A percentile compares a stretch with the other conserved stretches of the same genome.
phyloP scores from a whole-genome alignment of 2,888 invertebrate species.

The Nematopogon swammerdamellus region DNA sequence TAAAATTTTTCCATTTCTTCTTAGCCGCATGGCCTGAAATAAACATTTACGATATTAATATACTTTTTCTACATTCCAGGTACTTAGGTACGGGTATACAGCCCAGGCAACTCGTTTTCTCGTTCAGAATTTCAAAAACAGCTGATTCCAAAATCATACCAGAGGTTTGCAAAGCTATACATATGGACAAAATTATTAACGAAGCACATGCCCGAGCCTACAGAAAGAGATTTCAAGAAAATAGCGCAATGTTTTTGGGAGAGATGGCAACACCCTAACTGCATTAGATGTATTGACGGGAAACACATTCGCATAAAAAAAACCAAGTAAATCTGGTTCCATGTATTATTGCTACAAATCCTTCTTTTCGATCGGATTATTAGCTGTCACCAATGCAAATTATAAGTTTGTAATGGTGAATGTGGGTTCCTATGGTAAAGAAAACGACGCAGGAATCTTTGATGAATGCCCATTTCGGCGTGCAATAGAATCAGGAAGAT shows the following conservation, averaged over 20 bases:
- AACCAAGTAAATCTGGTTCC: constrained; percentile 5
- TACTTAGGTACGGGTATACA: constrained; percentile 13
- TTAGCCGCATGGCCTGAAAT: constrained; percentile 8
- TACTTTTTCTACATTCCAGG: constrained; percentile 8
- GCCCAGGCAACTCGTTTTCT: constrained; percentile 12
- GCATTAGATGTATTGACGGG: constrained; percentile 11
- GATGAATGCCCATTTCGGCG: constrained; percentile 6
- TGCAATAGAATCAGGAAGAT: constrained; percentile 11
- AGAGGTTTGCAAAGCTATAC: background rate
- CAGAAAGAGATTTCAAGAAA: constrained; percentile 10
- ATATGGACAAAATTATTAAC: constrained; percentile 13
- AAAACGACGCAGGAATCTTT: constrained; percentile 12
- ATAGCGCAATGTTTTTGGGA: constrained; percentile 6
- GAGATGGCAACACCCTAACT: constrained; percentile 6
- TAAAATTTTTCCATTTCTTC: constrained; percentile 16
- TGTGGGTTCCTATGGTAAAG: constrained; percentile 13
- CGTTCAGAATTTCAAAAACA: constrained; percentile 14
- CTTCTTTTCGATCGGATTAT: constrained; percentile 8
- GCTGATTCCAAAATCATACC: constrained; percentile 13
- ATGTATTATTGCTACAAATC: constrained; percentile 10
- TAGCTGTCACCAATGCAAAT: constrained; percentile 11
- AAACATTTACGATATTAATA: constrained; percentile 8
- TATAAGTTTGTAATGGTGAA: constrained; percentile 12
- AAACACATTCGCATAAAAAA: constrained; percentile 11
- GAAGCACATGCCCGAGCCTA: constrained; percentile 6